Evolutionary conservation across 2,888 invertebrate genomes (phyloP).

Genomic region (Pyrrhosoma nymphula): DNA sequence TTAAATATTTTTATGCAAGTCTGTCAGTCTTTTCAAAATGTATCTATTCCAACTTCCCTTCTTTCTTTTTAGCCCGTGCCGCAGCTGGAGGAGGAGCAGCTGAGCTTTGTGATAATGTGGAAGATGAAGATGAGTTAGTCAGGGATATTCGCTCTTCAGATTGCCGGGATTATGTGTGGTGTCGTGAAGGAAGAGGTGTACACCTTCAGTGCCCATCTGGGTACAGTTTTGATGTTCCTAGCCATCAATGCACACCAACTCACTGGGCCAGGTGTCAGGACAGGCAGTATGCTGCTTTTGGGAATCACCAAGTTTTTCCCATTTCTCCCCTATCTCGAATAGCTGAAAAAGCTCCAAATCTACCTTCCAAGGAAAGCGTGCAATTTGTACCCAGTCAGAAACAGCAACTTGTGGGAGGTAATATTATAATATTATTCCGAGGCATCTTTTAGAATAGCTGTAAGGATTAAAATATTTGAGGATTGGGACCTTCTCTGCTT

Average conservation of each 20-base stretch:
- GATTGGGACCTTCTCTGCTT: no score
- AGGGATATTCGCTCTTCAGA: constrained; percentile 4
- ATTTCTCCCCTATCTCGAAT: not conserved
- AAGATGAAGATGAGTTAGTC: not conserved
- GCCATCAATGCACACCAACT: not conserved
- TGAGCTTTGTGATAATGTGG: constrained; percentile 10
- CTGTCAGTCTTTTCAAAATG: no score
- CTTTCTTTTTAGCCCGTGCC: not conserved
- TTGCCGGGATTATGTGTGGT: constrained; percentile 50
- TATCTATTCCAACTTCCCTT: no score
- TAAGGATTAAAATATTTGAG: not conserved
- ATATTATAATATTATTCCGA: not conserved
- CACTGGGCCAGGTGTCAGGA: not conserved
- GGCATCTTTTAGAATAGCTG: not conserved
- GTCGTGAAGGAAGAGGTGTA: constrained; percentile 33
- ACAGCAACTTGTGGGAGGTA: constrained; percentile 53
- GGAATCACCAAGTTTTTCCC: not conserved
- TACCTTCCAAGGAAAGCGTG: constrained; percentile 42
- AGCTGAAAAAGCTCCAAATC: not conserved
- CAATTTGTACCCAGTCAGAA: constrained; percentile 55
- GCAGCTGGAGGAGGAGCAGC: constrained; percentile 15
- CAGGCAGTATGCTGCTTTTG: not conserved
- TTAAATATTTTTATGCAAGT: no score
- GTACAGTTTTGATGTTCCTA: constrained; percentile 52
- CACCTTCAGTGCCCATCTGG: constrained; percentile 48